Conservation (phyloP, 1,140 invertebrate genomes). For the Papilio dardanus region DNA sequence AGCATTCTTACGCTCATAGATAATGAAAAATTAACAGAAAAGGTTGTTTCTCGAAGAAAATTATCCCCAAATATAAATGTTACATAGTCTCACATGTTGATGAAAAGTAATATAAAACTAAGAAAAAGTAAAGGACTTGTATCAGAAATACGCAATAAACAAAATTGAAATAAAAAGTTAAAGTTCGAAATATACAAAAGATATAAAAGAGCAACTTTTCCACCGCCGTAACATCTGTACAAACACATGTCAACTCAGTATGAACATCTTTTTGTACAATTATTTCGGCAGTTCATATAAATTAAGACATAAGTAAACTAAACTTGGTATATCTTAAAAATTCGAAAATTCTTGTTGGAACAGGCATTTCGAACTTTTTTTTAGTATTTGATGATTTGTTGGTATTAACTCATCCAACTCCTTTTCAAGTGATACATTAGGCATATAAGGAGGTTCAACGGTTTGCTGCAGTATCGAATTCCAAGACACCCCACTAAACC, state of each 20-base stretch:
- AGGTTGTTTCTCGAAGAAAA: background rate
- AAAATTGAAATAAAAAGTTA: background rate
- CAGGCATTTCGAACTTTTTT: conserved; percentile 52
- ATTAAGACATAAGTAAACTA: background rate
- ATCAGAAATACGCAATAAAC: background rate
- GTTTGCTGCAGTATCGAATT: conserved; percentile 90
- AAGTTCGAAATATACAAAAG: background rate
- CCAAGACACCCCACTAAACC: conserved; percentile 91
- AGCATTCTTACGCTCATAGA: background rate
- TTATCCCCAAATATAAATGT: background rate
- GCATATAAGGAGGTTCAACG: conserved; percentile 88
- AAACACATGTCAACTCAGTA: background rate
- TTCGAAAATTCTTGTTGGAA: conserved; percentile 69
- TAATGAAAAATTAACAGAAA: background rate
- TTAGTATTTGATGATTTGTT: conserved; percentile 54
- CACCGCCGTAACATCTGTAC: background rate
- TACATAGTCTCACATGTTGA: background rate
- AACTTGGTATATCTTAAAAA: conserved; percentile 56
- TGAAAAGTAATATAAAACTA: background rate
- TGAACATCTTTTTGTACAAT: background rate
- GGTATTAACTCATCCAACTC: conserved; percentile 91
- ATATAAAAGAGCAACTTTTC: background rate
- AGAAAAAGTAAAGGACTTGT: background rate
- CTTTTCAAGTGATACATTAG: conserved; percentile 84
- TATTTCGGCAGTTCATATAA: background rate